phyloP scores from a whole-genome alignment of 1,140 invertebrate genomes.

The Capitella teleta region DNA sequence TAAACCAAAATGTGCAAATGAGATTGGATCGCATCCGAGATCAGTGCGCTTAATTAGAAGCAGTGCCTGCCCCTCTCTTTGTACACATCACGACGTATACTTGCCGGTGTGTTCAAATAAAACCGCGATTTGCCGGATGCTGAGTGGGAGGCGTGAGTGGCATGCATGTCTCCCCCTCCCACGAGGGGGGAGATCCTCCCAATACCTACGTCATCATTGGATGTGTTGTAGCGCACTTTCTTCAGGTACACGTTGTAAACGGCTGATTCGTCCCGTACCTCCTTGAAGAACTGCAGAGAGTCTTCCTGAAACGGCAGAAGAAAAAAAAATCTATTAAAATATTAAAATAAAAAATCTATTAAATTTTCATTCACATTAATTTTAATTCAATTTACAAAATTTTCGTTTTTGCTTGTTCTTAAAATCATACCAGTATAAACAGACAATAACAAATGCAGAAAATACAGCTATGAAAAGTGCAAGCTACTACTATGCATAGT shows the following conservation, averaged over 20 bases:
- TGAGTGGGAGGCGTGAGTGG: not conserved
- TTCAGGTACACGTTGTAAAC: slow-evolving; percentile 15
- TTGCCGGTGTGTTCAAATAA: slow-evolving; percentile 2
- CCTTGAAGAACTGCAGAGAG: slow-evolving; percentile 13
- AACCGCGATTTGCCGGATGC: slow-evolving; percentile 1
- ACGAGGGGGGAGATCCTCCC: too few species aligned
- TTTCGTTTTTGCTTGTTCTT: not conserved
- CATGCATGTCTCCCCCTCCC: not conserved
- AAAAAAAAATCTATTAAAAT: not conserved
- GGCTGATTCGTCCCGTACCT: slow-evolving; percentile 4
- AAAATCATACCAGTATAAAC: not conserved
- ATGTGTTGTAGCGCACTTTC: slow-evolving; percentile 10
- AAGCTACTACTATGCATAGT: not conserved
- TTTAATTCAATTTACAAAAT: not conserved
- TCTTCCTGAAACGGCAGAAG: slow-evolving; percentile 7
- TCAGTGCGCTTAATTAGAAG: too few species aligned
- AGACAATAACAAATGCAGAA: not conserved
- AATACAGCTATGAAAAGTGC: not conserved
- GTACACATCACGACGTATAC: too few species aligned
- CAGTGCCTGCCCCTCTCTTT: too few species aligned
- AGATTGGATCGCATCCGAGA: too few species aligned
- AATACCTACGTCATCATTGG: slow-evolving; percentile 3
- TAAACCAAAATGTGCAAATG: too few species aligned
- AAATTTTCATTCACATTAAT: not conserved
- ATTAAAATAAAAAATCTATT: not conserved